Conservation (phyloP, 2,113 vertebrate species). For the Dissostichus mawsoni region DNA sequence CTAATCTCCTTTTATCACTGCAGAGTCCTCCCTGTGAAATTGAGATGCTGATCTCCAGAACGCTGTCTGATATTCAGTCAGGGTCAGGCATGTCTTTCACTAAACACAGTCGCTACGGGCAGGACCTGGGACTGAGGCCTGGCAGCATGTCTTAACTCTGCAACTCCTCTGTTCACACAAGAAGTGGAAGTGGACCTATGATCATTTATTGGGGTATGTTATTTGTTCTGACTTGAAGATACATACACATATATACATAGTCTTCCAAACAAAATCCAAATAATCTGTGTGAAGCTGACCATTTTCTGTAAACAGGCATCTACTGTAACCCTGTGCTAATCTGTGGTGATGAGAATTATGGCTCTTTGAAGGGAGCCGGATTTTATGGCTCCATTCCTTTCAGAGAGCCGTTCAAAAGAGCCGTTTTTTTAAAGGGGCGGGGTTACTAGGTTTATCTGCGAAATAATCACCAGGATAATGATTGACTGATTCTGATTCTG, state of each 20-base stretch:
- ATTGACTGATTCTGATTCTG: too few species aligned
- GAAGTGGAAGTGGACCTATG: conserved; percentile 93
- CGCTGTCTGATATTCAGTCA: conserved; percentile 86
- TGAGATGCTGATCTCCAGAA: conserved; percentile 84
- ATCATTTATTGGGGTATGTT: conserved; percentile 89
- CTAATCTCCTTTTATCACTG: conserved; percentile 1
- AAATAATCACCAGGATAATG: too few species aligned
- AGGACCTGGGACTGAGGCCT: conserved; percentile 87
- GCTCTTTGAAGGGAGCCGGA: too few species aligned
- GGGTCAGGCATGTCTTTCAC: conserved; percentile 86
- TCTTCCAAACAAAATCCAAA: background rate
- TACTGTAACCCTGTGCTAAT: background rate
- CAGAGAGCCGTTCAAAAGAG: too few species aligned
- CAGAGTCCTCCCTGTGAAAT: conserved; percentile 89
- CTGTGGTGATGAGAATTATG: too few species aligned
- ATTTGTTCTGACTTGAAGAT: background rate
- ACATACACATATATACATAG: too few species aligned
- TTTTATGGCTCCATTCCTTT: too few species aligned
- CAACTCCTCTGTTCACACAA: conserved; percentile 91
- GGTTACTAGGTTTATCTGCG: too few species aligned
- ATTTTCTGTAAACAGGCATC: background rate
- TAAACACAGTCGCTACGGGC: conserved; percentile 84
- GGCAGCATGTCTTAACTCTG: conserved; percentile 90
- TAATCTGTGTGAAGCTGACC: background rate
- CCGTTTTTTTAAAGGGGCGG: too few species aligned